Evolutionary conservation across 2,113 vertebrate genomes (phyloP), one percentile per base, ranked within the genome.

Genomic region (Puffinus mauretanicus): DNA sequence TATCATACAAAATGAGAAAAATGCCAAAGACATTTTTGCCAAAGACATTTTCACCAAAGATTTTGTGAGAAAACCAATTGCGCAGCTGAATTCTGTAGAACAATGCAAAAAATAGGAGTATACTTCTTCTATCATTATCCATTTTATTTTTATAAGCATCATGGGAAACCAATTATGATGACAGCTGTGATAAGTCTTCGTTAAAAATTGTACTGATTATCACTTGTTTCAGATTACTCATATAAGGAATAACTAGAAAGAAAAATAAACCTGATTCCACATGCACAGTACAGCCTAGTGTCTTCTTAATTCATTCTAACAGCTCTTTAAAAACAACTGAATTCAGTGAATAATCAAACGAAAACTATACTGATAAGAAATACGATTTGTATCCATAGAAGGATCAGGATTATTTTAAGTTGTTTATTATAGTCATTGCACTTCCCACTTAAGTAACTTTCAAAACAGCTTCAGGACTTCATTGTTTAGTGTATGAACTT

Each of bases 101-200:
- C 73, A 94, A 94, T 87, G 25, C 5, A 93, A 95, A 86, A 54
- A 91, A 72, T 36, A 66, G 17, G 32, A 84, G n/a, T 82, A 80
- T n/a, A 65, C 12, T 88, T 70, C 89, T 92, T 82, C 82, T 91
- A 87, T 96, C 72, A 94, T 94, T 95, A 95, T 89, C 69, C 69
- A 54, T 95, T 96, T 96, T 89, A 77, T 93, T 93, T 93, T 93
- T 85, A 77, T 96, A 87, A 66, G 77, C 83, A 89, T 95, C 83
- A 95, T 89, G 94, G 91, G 89, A 97, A 96, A 94, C 57, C 73
- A 95, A 96, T 96, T 96, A 94, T 71, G 86, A 89, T 91, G 86
- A 85, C 94, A 96, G 88, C 95, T 96, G 92, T 69, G 86, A 85
- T 94, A 96, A 94, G 61, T 72, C 86, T 88, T 95, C 29, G 0